These are phyloP conservation scores for Allygus modestus DNA, from an alignment of 2,888 invertebrate species.

Conservation along the genomic window DNA sequence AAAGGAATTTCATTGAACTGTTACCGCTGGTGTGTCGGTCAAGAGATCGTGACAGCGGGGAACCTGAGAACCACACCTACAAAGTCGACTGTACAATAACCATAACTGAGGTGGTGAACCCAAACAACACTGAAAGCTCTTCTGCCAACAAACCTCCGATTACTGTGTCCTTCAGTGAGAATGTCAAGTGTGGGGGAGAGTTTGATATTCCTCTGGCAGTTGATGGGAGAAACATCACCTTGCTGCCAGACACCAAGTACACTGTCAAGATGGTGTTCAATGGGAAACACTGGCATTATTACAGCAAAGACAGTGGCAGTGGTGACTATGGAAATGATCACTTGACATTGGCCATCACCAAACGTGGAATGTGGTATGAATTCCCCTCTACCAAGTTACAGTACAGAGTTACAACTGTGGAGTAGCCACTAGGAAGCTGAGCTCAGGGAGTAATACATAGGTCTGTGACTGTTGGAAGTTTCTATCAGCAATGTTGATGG, in stretches of 20 bases:
- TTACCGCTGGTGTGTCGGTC: background rate
- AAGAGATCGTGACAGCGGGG: background rate
- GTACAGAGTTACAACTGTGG: background rate
- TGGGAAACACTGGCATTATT: background rate
- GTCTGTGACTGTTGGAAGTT: no score
- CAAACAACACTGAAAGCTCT: background rate
- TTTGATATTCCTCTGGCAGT: background rate
- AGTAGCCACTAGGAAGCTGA: background rate
- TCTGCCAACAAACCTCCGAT: no score
- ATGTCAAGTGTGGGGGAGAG: background rate
- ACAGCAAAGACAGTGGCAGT: background rate
- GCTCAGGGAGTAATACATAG: no score
- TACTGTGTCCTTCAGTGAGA: background rate
- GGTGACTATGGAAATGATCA: background rate
- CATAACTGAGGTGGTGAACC: background rate
- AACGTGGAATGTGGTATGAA: background rate
- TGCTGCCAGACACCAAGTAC: background rate
- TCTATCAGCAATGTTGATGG: no score
- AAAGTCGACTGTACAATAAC: background rate
- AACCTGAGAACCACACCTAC: background rate
- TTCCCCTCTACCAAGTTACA: background rate
- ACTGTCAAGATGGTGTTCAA: background rate
- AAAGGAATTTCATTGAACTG: no score
- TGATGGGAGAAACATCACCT: background rate
- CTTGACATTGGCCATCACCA: background rate